phyloP scores from a whole-genome alignment of 2,888 invertebrate species.

The Tortricodes alternella region DNA sequence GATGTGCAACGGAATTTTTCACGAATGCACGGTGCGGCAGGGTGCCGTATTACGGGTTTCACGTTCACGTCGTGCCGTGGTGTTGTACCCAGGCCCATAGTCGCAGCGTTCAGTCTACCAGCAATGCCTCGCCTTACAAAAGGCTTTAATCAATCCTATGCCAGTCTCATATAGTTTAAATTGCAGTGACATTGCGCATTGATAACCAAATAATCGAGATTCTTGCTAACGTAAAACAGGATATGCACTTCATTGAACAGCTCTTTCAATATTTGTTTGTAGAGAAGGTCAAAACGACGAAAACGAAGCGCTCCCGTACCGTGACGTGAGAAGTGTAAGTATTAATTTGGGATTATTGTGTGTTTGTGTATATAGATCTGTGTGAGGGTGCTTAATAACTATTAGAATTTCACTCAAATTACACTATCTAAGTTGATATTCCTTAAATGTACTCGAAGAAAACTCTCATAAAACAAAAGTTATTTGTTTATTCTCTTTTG shows the following conservation, averaged over 20 bases:
- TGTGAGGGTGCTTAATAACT: slow-evolving; percentile 2
- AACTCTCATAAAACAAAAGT: no score
- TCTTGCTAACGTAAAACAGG: slow-evolving; percentile 18
- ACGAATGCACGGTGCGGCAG: no score
- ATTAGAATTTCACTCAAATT: slow-evolving; percentile 3
- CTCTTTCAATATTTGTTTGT: slow-evolving; percentile 51
- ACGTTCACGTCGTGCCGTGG: no score
- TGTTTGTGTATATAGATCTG: neutral
- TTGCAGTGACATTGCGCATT: neutral
- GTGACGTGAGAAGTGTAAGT: slow-evolving; percentile 93
- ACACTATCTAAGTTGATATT: no score
- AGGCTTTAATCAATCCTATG: no score
- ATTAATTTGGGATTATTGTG: slow-evolving; percentile 36
- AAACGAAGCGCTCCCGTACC: slow-evolving; percentile 92
- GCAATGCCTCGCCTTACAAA: no score
- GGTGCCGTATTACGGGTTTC: no score
- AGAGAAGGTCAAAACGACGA: slow-evolving; percentile 96
- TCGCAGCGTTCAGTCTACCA: no score
- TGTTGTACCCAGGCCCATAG: no score
- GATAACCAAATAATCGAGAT: slow-evolving; percentile 11
- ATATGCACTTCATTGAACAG: slow-evolving; percentile 24
- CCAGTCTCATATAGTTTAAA: neutral
- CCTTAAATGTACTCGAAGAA: no score
- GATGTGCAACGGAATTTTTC: no score
- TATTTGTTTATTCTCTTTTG: no score